These are phyloP conservation scores for Pristionchus arcanus DNA, from an alignment of 2,888 invertebrate genomes.

Conservation along the genomic window DNA sequence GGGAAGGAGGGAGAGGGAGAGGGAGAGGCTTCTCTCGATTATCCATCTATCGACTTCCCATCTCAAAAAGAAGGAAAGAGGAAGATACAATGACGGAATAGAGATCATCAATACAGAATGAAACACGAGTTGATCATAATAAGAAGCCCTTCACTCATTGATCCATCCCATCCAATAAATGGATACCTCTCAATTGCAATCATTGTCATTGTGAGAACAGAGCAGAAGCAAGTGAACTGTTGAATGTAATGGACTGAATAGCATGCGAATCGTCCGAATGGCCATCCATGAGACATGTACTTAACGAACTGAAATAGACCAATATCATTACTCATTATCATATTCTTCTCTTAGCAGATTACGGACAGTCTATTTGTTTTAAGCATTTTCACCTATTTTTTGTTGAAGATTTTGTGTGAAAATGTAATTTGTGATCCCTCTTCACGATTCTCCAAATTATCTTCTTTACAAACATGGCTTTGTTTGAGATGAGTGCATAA, in stretches of 20 bases:
- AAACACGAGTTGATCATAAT: background rate
- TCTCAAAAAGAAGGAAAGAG: background rate
- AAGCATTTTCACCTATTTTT: background rate
- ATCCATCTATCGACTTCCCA: constrained; percentile 21
- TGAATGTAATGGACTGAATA: constrained; percentile 87
- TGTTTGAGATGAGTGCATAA: background rate
- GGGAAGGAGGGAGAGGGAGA: background rate
- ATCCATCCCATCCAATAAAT: background rate
- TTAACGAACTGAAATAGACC: constrained; percentile 69
- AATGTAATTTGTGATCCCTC: background rate
- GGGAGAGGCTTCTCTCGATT: constrained; percentile 15
- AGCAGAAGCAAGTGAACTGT: constrained; percentile 86
- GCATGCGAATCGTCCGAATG: constrained; percentile 85
- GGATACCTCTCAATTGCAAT: constrained; percentile 86
- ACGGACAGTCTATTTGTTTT: constrained; percentile 81
- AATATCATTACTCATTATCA: background rate
- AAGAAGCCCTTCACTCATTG: background rate
- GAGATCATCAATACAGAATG: background rate
- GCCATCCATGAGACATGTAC: constrained; percentile 85
- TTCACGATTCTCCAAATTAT: background rate
- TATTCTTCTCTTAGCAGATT: constrained; percentile 79
- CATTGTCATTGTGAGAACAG: constrained; percentile 86
- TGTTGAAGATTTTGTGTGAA: background rate
- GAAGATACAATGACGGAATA: background rate
- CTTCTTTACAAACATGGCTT: background rate